Conservation (phyloP, 1,140 invertebrate genomes). For the Lerema accius region DNA sequence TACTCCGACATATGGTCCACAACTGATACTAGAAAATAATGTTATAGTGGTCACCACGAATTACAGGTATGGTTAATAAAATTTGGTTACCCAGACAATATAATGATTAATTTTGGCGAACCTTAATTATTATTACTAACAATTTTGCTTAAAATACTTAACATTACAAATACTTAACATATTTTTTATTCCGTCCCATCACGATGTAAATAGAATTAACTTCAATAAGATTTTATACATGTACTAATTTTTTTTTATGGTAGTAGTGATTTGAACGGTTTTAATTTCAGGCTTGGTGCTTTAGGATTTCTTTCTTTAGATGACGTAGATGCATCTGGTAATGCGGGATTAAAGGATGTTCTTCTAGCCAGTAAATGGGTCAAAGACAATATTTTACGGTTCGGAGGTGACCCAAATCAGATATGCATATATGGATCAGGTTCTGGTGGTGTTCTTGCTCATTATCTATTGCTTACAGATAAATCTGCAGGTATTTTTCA, state of each 20-base stretch:
- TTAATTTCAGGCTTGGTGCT: conserved; percentile 5
- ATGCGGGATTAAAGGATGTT: conserved; percentile 83
- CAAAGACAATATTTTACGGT: conserved; percentile 83
- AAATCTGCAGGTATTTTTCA: conserved; percentile 45
- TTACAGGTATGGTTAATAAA: conserved; percentile 14
- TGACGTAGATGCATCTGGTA: neutral
- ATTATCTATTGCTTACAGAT: conserved; percentile 44
- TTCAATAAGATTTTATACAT: neutral
- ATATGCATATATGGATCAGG: conserved; percentile 74
- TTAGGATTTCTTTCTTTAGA: conserved; percentile 8
- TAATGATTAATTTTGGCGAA: no score
- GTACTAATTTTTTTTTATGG: no score
- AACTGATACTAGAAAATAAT: conserved; percentile 38
- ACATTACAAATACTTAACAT: no score
- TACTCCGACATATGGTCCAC: conserved; percentile 39
- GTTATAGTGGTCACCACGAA: conserved; percentile 26
- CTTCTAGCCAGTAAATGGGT: conserved; percentile 87
- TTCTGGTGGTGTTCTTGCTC: conserved; percentile 61
- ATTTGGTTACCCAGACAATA: no score
- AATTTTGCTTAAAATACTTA: no score
- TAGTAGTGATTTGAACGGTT: no score
- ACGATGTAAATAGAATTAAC: neutral
- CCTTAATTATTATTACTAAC: no score
- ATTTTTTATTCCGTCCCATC: no score
- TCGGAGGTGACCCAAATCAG: conserved; percentile 23